A percentile compares a stretch with the other conserved stretches of the same genome.
These are phyloP conservation scores for Xiphydria camelus DNA, from an alignment of 2,888 invertebrate species.

Conservation along the genomic window DNA sequence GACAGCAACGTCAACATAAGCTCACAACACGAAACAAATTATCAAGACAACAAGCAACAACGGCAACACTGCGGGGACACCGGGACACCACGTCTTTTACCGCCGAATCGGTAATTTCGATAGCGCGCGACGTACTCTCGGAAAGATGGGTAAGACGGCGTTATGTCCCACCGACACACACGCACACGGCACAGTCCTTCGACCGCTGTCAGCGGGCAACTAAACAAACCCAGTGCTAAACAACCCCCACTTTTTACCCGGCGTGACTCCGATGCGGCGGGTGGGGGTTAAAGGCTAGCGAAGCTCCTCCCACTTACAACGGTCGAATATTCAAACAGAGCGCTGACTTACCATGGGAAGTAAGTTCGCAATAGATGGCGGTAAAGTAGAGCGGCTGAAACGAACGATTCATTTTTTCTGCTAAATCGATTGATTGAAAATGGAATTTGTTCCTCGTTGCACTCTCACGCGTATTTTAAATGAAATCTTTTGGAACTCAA, in stretches of 20 bases:
- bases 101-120: not conserved
- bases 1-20: slow-evolving; percentile 2
- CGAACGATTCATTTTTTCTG: no score
- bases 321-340: not conserved
- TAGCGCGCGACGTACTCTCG: slow-evolving; percentile 15
- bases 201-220: slow-evolving; percentile 57
- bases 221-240: slow-evolving; percentile 52
- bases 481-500: no score
- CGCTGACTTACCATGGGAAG: not conserved
- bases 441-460: no score
- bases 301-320: slow-evolving; percentile 32
- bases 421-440: no score
- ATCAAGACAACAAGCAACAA: slow-evolving; percentile 15
- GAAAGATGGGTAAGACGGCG: slow-evolving; percentile 7
- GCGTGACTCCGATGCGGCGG: slow-evolving; percentile 33
- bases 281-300: slow-evolving; percentile 1
- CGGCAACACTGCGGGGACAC: not conserved
- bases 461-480: no score
- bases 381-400: no score
- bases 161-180: slow-evolving; percentile 10
- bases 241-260: slow-evolving; percentile 46
- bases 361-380: no score
- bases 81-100: not conserved
- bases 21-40: slow-evolving; percentile 3
- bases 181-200: slow-evolving; percentile 33